Evolutionary conservation across 30 jellyfish, hydroid and myxozoan genomes (phyloP).

Genomic region (Hydractinia echinata): DNA sequence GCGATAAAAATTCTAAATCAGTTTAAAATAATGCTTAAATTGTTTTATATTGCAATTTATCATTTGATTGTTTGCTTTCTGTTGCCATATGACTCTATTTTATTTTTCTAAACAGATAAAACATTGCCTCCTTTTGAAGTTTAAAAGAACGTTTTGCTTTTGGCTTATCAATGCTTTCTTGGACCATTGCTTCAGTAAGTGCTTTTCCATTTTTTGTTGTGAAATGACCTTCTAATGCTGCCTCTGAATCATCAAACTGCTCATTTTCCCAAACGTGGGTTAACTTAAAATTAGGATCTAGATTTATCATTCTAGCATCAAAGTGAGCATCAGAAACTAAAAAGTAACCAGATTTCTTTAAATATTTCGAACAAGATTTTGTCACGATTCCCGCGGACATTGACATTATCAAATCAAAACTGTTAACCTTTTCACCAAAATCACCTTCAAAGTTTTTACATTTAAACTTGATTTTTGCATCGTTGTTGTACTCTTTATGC

Average conservation of each 20-base stretch:
- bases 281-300: conserved; percentile 44
- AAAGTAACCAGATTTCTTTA: conserved; percentile 54
- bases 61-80: too few species aligned
- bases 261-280: conserved; percentile 45
- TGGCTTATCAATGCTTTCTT: conserved; percentile 66
- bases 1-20: too few species aligned
- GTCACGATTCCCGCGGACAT: conserved; percentile 76
- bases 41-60: too few species aligned
- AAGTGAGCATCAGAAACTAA: conserved; percentile 75
- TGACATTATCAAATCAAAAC: conserved; percentile 66
- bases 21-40: too few species aligned
- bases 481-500: conserved; percentile 55
- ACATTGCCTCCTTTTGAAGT: conserved; percentile 66
- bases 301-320: conserved; percentile 73
- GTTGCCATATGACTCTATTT: not conserved
- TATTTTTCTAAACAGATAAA: conserved; percentile 54
- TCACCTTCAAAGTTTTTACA: conserved; percentile 54
- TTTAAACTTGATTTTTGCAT: conserved; percentile 42
- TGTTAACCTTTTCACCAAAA: conserved; percentile 51
- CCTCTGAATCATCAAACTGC: not conserved
- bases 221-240: conserved; percentile 44
- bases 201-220: conserved; percentile 39
- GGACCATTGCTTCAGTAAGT: conserved; percentile 61
- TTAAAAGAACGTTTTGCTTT: conserved; percentile 81
- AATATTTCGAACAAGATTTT: conserved; percentile 55